Base-by-base conservation (phyloP, 1,140 invertebrate species). In the Belonocnema kinseyi region DNA sequence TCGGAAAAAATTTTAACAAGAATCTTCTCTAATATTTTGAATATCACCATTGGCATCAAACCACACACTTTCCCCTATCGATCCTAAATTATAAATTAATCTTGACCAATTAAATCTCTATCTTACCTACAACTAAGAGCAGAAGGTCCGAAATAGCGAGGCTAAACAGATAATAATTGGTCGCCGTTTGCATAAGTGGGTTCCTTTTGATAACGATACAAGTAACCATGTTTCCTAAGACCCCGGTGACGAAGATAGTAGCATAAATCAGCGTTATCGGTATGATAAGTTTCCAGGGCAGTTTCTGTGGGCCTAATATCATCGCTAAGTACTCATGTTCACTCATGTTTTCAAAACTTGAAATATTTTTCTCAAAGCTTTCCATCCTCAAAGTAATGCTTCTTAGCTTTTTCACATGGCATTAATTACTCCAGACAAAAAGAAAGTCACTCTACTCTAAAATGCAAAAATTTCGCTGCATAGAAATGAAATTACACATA, bases 101-200 rank as follows among this genome's bases (percentile, higher is more conserved):
- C 33, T 66, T 40, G 33, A 40, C 46, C 61, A 46, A 66, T 66
- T 40, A 66, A 33, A 26, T 58, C 51, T 14, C 26, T 19, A 72
- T 50, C 74, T 53, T 61, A 96, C 96, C 96, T 81, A 96, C 93
- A 16, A 95, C 88, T 16, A 96, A 89, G 76, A 96, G 92, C 50
- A 94, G 93, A 6, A 97, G 87, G 89, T 97, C 96, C 5, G 95
- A 96, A 33, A 96, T 91, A 0, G 96, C 95, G 83, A 97, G 89
- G 88, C 95, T 98, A 90, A 99, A 98, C 78, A 99, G 93, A 89
- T 99, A 99, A 86, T 97, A 98, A 87, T 99, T 99, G 0, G 96
- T 97, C 0, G 96, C 95, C 0, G 95, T 96, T 82, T 96, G 96
- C 95, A 98, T 95, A 2, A 94, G 93, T 74, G 94, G 92, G 86